phyloP scores from a whole-genome alignment of 2,113 vertebrate genomes.

The Cheilinus undulatus region DNA sequence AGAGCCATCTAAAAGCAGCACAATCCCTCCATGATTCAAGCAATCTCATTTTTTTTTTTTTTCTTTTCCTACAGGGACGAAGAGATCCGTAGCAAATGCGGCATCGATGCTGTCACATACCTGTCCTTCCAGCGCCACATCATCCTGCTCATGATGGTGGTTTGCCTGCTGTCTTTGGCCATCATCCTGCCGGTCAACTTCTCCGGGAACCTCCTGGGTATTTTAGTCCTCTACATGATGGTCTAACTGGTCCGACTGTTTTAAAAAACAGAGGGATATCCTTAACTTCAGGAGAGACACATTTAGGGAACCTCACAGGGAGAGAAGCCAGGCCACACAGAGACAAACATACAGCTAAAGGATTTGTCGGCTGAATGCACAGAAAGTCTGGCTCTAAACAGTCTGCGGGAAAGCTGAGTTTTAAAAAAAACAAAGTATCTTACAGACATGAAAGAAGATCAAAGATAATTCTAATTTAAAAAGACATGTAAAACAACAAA shows the following conservation, averaged over 20 bases:
- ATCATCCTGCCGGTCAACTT: constrained; percentile 96
- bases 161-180: constrained; percentile 92
- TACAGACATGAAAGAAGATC: background rate
- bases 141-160: constrained; percentile 88
- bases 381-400: constrained; percentile 14
- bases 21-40: no score
- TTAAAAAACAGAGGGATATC: constrained; percentile 55
- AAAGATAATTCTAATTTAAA: constrained; percentile 22
- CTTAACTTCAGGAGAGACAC: constrained; percentile 37
- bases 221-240: constrained; percentile 53
- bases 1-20: no score
- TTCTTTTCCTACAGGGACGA: constrained; percentile 86
- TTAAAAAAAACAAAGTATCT: background rate
- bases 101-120: constrained; percentile 93
- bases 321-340: constrained; percentile 62
- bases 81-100: constrained; percentile 95
- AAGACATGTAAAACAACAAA: constrained; percentile 4
- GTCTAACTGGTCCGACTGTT: constrained; percentile 20
- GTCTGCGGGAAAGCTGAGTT: background rate
- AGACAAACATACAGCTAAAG: constrained; percentile 32
- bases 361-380: constrained; percentile 7
- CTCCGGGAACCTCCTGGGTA: constrained; percentile 93
- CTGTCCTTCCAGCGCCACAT: constrained; percentile 97
- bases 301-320: constrained; percentile 14
- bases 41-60: constrained; percentile 53